Base-by-base conservation (phyloP, 1,140 invertebrate species). In the Uloborus diversus region DNA sequence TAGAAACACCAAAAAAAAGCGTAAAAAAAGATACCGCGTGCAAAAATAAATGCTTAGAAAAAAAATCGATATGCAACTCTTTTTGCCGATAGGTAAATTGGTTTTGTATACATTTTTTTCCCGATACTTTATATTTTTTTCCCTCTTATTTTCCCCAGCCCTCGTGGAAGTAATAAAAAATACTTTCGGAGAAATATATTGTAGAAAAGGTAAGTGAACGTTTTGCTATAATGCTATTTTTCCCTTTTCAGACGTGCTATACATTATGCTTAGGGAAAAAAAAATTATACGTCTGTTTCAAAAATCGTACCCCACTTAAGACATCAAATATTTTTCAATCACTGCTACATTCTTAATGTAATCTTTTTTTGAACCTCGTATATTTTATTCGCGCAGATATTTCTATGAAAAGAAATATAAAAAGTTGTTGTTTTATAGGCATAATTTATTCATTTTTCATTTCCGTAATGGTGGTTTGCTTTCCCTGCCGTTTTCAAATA, bases 71-170 rank as follows among this genome's bases (percentile, higher is more conserved):
- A 61, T 42, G 28, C 66, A 25, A 49, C 28, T 35, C 53, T 73
- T 73, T 73, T 49, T 49, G 59, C 70, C 70, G 70, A 73, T 73
- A 73, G 70, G 70, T 73, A 73, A 73, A 73, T 73, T 73, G 70
- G 57, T 73, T 73, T 73, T 73, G 70, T 73, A 62, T 73, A 62
- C 70, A 73, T 62, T 73, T 73, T 73, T 30, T 62, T 33, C 30
- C 30, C n/a, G 17, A 14, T 56, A n/a, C n/a, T n/a, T n/a, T n/a
- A n/a, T n/a, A n/a, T 56, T 28, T 56, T 25, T 35, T 0, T 3
- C 42, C 42, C 64, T 28, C 25, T 33, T 13, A 35, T 7, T 23
- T 9, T 33, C 13, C 32, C 32, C 7, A 53, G 3, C 14, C 30
- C 23, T 20, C n/a, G 32, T 11, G 32, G 20, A 30, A 20, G 7